Base-by-base conservation (phyloP, 2,797 vertebrate species). In the Leuciscus waleckii region DNA sequence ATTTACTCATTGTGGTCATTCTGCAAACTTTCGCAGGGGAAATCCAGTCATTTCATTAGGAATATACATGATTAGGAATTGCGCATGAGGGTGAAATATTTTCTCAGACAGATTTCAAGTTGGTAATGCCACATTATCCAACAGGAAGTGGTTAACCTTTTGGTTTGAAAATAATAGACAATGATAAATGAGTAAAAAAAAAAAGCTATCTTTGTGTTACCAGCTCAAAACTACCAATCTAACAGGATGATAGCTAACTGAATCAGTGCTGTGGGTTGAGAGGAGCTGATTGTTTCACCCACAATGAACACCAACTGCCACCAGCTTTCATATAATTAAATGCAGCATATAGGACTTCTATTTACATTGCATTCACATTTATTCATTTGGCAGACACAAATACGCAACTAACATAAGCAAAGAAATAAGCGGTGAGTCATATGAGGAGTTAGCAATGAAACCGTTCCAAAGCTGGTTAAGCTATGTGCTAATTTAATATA, bases 201-300 rank as follows among this genome's bases (percentile, higher is more conserved):
- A 56, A 54, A 54, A 49, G 17, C 3, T 11, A 10, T 58, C 9
- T 11, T n/a, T n/a, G 35, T 9, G 9, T 68, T 37, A 68, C 5
- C 37, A 37, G 32, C 16, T 67, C 17, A 68, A 19, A 68, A 21
- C 35, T 68, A 23, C 7, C 19, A 37, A 7, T 21, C 8, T 68
- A 21, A 35, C 17, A 10, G 32, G 17, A 63, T 63, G 58, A 6
- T 63, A 29, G 61, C n/a, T 69, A n/a, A 13, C 35, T 49, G 19
- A 32, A 75, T 74, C 65, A 71, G 58, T 67, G 76, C 56, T 74
- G 43, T 85, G 75, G 79, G 77, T 81, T 87, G 87, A 86, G 77
- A 87, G 70, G 70, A 69, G 39, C 65, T 85, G 85, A 58, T 86
- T 89, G 76, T 73, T 84, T 79, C 54, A 82, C 56, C 56, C 79